phyloP scores from a whole-genome alignment of 1,140 invertebrate genomes.

The Cotesia typhae region DNA sequence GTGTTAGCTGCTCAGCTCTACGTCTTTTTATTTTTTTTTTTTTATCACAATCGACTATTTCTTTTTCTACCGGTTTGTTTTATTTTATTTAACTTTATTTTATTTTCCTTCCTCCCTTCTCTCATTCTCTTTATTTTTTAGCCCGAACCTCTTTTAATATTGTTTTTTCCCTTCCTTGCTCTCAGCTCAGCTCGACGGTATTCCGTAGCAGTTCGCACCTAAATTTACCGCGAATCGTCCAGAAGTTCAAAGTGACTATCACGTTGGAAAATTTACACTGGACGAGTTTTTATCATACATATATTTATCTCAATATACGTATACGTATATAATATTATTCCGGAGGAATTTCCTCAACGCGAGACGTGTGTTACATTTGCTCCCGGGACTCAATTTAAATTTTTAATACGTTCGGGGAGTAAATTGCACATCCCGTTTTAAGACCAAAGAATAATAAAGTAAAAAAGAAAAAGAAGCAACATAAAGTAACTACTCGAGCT shows the following conservation, averaged over 20 bases:
- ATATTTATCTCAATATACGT: not conserved
- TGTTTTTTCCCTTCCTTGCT: not conserved
- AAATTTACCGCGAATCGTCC: constrained; percentile 18
- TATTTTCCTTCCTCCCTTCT: not conserved
- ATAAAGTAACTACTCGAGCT: not conserved
- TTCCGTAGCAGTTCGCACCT: constrained; percentile 9
- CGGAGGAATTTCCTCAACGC: not conserved
- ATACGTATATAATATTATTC: not conserved
- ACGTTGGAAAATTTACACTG: constrained; percentile 3
- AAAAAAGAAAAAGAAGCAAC: too few species aligned
- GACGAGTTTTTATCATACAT: constrained; percentile 10
- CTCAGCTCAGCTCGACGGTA: not conserved
- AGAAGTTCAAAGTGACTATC: constrained; percentile 12
- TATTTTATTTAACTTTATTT: constrained; percentile 15
- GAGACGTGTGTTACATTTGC: not conserved
- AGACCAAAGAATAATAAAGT: not conserved
- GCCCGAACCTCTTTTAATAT: not conserved
- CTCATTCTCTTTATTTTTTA: constrained; percentile 11
- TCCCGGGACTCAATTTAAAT: not conserved
- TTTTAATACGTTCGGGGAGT: constrained; percentile 9
- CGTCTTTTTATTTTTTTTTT: constrained; percentile 26
- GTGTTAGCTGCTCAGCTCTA: not conserved
- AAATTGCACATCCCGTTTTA: constrained; percentile 1
- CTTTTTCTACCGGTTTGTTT: constrained; percentile 19
- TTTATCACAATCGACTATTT: constrained; percentile 22